These are phyloP conservation scores for Panurus biarmicus DNA, from an alignment of 2,113 vertebrate genomes.

Conservation along the genomic window DNA sequence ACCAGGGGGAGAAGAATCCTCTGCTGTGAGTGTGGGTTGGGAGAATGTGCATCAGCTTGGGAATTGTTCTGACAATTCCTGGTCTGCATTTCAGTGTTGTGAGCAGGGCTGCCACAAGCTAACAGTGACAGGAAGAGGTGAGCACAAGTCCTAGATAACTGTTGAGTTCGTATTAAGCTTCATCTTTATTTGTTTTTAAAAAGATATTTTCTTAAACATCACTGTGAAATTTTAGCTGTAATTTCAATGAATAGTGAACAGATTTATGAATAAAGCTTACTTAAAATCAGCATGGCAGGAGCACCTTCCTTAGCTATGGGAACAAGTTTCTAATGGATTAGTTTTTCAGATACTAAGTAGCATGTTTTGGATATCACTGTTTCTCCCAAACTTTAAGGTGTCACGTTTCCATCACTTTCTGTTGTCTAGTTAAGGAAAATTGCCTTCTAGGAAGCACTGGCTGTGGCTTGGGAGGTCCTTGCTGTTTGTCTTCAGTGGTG, in stretches of 20 bases:
- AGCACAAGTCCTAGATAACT: background rate
- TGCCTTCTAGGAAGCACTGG: background rate
- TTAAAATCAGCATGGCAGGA: background rate
- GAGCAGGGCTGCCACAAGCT: background rate
- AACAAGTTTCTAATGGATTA: background rate
- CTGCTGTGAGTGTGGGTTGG: background rate
- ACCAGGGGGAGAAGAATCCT: background rate
- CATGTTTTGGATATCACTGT: background rate
- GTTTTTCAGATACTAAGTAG: background rate
- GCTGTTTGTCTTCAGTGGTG: background rate
- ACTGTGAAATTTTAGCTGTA: background rate
- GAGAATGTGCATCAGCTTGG: accelerated
- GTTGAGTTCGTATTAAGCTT: background rate
- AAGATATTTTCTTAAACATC: background rate
- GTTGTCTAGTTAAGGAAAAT: background rate
- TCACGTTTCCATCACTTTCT: background rate
- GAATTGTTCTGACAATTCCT: background rate
- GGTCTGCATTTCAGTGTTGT: background rate
- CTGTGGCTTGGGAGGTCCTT: background rate
- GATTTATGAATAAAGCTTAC: background rate
- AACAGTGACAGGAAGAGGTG: background rate
- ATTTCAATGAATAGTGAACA: background rate
- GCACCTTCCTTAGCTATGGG: background rate
- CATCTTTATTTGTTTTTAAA: background rate
- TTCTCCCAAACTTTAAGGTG: background rate